Evolutionary conservation across 1,140 invertebrate genomes (phyloP).

Genomic region (Armadillidium nasatum): DNA sequence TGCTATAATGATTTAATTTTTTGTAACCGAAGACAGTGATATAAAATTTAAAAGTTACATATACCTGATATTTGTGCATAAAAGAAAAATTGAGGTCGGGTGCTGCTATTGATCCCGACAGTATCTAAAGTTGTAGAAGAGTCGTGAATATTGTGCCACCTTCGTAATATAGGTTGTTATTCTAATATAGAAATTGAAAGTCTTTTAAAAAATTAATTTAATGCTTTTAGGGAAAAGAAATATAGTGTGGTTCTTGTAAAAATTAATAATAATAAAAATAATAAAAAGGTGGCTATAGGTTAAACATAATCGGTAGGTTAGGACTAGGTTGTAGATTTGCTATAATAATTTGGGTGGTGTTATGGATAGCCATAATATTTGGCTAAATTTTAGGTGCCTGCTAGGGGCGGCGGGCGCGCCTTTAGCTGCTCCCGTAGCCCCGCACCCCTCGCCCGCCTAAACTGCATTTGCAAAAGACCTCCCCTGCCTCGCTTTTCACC

Average conservation of each 20-base stretch:
- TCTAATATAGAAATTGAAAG: neutral
- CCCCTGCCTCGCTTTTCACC: neutral
- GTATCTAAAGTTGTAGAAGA: neutral
- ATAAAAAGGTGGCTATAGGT: neutral
- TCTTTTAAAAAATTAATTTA: neutral
- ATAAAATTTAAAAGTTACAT: constrained; percentile 2
- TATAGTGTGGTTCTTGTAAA: neutral
- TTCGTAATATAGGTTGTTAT: neutral
- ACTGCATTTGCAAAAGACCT: neutral
- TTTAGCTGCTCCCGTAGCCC: constrained; percentile 4
- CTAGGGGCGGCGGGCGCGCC: constrained; percentile 7
- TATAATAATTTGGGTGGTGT: constrained; percentile 1
- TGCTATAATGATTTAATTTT: neutral
- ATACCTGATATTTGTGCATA: neutral
- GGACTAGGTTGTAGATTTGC: neutral
- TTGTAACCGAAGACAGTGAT: constrained; percentile 13
- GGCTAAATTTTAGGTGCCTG: constrained; percentile 3
- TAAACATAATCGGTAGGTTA: neutral
- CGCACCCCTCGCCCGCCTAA: constrained; percentile 8
- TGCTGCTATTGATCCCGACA: neutral
- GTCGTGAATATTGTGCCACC: neutral
- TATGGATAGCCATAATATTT: neutral
- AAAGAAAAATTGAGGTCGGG: constrained; percentile 7
- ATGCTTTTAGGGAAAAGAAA: neutral
- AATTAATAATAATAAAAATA: neutral